Base-by-base conservation (phyloP, 2,113 vertebrate genomes). In the Natator depressus region DNA sequence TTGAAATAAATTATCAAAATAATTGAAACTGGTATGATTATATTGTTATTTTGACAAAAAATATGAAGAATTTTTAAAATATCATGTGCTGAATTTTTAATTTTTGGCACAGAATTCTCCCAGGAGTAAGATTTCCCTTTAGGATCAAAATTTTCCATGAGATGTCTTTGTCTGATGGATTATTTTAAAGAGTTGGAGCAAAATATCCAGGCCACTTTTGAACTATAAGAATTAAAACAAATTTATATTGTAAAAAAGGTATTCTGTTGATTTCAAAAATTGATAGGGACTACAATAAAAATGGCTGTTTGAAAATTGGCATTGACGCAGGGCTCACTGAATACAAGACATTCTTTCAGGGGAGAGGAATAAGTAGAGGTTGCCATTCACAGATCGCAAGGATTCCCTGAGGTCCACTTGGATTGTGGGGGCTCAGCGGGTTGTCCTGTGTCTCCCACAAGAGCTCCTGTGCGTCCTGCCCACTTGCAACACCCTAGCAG, bases 231-330 rank as follows among this genome's bases (percentile, higher is more conserved):
- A n/a, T 35, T 65, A 35, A 65, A 35, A 65, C 62, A 29, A 13
- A 62, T 31, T 31, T 65, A 35, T 65, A 35, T 35, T 8, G 31
- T 8, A 42, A 14, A 47, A 55, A 57, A 46, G 24, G 3, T 4
- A 59, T 17, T 22, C 51, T 83, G 79, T 35, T 35, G 10, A 76
- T 46, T 76, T 76, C 22, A 49, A 86, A 90, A 17, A 53, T 3
- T 31, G 76, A 81, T 59, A 91, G 12, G 2, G 13, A 7, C n/a
- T 78, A 24, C 12, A 1, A 42, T 5, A 82, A 78, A 38, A 1
- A 80, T 0, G 1, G 6, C 59, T 1, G 0, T 3, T 27, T 95
- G 14, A 55, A 85, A 14, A 5, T 7, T 3, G 0, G 4, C 5
- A 89, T 95, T 47, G 82, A 49, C 31, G 12, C 4, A 91, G 91